These are phyloP conservation scores for Papilio elwesi DNA, from an alignment of 2,888 invertebrate species.

Conservation along the genomic window DNA sequence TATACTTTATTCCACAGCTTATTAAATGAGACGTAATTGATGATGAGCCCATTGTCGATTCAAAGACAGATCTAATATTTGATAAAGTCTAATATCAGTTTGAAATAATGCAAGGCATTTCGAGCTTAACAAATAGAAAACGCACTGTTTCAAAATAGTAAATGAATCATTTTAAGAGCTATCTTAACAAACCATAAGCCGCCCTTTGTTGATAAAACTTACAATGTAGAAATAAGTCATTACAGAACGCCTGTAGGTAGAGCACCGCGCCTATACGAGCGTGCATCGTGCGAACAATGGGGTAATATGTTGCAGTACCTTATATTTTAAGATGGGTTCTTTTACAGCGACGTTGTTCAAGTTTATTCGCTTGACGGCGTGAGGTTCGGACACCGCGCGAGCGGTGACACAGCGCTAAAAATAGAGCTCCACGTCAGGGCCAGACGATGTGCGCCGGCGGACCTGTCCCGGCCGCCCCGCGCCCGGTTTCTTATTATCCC, in stretches of 20 bases:
- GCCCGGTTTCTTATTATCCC: slow-evolving; percentile 60
- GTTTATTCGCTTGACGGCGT: slow-evolving; percentile 54
- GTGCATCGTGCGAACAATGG: slow-evolving; percentile 33
- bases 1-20: no score
- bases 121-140: neutral
- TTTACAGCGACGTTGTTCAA: slow-evolving; percentile 51
- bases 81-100: neutral
- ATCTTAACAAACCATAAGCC: slow-evolving; percentile 25
- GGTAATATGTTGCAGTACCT: slow-evolving; percentile 38
- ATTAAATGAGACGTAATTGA: neutral
- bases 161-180: neutral
- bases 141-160: neutral
- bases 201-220: slow-evolving; percentile 7
- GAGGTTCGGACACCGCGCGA: slow-evolving; percentile 62
- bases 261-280: slow-evolving; percentile 12
- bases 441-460: slow-evolving; percentile 56
- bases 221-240: slow-evolving; percentile 33
- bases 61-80: neutral
- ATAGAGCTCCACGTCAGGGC: slow-evolving; percentile 69
- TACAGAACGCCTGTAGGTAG: slow-evolving; percentile 27
- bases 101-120: neutral
- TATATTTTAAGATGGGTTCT: slow-evolving; percentile 45
- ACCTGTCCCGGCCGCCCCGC: slow-evolving; percentile 62
- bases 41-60: neutral
- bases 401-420: slow-evolving; percentile 82